phyloP scores from a whole-genome alignment of 2,113 vertebrate genomes.

The Corythornis madagascariensis region DNA sequence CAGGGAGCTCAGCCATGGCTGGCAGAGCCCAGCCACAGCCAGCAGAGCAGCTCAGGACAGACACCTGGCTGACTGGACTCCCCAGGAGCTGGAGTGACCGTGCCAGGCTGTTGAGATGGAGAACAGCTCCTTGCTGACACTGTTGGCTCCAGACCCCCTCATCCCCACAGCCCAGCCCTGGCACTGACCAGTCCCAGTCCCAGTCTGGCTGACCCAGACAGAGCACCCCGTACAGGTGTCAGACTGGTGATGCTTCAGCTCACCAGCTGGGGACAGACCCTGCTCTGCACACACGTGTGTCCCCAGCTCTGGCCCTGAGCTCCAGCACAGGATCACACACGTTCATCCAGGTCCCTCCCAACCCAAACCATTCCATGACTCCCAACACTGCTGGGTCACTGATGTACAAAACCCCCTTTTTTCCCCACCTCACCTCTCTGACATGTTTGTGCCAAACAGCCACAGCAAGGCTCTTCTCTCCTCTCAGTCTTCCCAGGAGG shows the following conservation, averaged over 20 bases:
- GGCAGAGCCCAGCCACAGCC: too few species aligned
- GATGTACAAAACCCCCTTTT: not conserved
- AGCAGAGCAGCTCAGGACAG: too few species aligned
- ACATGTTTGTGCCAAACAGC: fast-evolving
- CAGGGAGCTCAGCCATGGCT: too few species aligned
- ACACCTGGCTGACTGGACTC: too few species aligned
- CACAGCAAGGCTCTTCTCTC: not conserved
- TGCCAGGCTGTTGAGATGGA: not conserved
- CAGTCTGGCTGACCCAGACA: not conserved
- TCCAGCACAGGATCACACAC: too few species aligned
- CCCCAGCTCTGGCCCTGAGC: not conserved
- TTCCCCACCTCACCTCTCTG: not conserved
- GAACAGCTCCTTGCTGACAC: fast-evolving
- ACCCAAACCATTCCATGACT: not conserved
- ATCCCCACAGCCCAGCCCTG: fast-evolving
- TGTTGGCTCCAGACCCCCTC: not conserved
- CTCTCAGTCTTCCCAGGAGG: not conserved
- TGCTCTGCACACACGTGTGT: not conserved
- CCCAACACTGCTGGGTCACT: fast-evolving
- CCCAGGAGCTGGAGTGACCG: not conserved
- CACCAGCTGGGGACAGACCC: not conserved
- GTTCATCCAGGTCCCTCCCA: not conserved
- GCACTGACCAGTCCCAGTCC: not conserved
- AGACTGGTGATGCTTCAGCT: fast-evolving
- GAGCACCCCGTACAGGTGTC: not conserved